Base-by-base conservation (phyloP, 1,140 invertebrate genomes). In the Aradophagus sp. region DNA sequence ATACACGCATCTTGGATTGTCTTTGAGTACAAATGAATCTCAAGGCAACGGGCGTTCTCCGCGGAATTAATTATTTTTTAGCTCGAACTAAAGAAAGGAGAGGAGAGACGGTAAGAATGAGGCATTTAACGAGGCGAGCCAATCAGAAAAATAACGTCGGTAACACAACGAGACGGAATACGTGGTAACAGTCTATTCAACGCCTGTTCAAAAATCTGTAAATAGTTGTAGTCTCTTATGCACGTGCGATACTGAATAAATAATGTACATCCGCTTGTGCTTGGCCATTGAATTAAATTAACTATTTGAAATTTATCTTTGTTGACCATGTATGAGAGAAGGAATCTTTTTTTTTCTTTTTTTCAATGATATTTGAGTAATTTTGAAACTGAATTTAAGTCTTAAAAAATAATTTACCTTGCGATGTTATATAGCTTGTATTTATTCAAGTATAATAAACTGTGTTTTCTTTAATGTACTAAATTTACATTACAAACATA, bases 61-160 rank as follows among this genome's bases (percentile, higher is more conserved):
- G 20, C 20, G 17, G 63, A 67, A 67, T 67, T 58, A 67, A 67
- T 67, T 58, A 65, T 39, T 45, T 65, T 65, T 55, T 65, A 50
- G 42, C 45, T 13, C 27, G 27, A n/a, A n/a, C n/a, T n/a, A n/a
- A n/a, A n/a, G n/a, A n/a, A n/a, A n/a, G n/a, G n/a, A n/a, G n/a
- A n/a, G 26, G 12, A 12, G 14, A 35, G 58, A 27, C 35, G 23
- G 31, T 62, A 61, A 48, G 32, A 61, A 50, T 50, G 44, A 48
- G n/a, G 36, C 38, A 12, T 35, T 65, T 65, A 47, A 55, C 48
- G 48, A 53, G 61, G 23, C 29, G 35, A 47, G 48, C 48, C 61
- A 55, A 55, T 55, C 61, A 65, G 50, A 41, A 55, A 65, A 65
- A 55, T 65, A 65, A 55, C 32, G 39, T 26, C 50, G 41, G 20